Evolutionary conservation across 1,140 invertebrate genomes (phyloP).

Genomic region (Hyphantria cunea): DNA sequence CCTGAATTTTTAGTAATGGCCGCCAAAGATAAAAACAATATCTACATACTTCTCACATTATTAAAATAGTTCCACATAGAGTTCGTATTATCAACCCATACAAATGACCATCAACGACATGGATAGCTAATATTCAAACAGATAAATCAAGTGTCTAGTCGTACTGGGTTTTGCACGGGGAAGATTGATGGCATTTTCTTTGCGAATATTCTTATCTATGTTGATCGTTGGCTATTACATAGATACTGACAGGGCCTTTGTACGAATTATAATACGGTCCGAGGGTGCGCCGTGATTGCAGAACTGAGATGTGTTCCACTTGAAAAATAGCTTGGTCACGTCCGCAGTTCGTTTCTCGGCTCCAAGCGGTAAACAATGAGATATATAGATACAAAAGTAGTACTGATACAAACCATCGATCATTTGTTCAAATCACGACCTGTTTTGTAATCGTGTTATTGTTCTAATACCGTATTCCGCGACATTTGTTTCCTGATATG

Average conservation of each 20-base stretch:
- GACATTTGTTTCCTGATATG: slow-evolving; percentile 2
- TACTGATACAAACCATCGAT: slow-evolving; percentile 21
- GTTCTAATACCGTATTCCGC: slow-evolving; percentile 1
- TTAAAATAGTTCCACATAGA: slow-evolving; percentile 15
- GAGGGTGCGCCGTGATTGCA: slow-evolving; percentile 36
- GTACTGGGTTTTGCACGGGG: slow-evolving; percentile 49
- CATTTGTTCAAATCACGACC: slow-evolving; percentile 16
- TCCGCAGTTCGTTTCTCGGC: slow-evolving; percentile 19
- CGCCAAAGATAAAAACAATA: slow-evolving; percentile 33
- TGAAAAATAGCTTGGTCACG: slow-evolving; percentile 41
- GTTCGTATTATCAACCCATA: slow-evolving; percentile 24
- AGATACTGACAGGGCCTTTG: slow-evolving; percentile 37
- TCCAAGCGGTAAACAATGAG: slow-evolving; percentile 21
- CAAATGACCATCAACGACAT: slow-evolving; percentile 37
- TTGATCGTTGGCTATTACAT: slow-evolving; percentile 41
- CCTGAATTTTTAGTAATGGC: slow-evolving; percentile 27
- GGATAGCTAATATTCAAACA: slow-evolving; percentile 64
- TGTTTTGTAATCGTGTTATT: slow-evolving; percentile 11
- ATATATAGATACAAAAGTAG: slow-evolving; percentile 10
- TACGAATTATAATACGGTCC: slow-evolving; percentile 42
- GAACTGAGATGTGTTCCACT: slow-evolving; percentile 36
- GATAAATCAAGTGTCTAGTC: slow-evolving; percentile 63
- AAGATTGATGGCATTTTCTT: slow-evolving; percentile 63
- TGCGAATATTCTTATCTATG: slow-evolving; percentile 47
- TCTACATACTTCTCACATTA: slow-evolving; percentile 24